Base-by-base conservation (phyloP, 1,140 invertebrate species). In the Manduca sexta region DNA sequence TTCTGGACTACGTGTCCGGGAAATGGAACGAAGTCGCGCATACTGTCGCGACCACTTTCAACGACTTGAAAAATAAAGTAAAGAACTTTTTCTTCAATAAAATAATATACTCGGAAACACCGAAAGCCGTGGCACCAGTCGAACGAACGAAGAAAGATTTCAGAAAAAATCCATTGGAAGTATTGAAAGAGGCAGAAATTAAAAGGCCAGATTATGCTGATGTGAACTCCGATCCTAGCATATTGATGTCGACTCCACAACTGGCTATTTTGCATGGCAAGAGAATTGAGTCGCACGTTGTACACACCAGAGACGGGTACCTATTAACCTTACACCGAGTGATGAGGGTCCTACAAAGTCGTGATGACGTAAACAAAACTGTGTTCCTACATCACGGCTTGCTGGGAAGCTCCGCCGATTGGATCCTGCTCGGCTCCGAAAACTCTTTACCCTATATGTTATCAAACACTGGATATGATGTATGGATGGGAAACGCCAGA, bases 341-440 rank as follows among this genome's bases (percentile, higher is more conserved):
- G 53, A 88, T 88, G 13, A 79, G 59, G 43, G 73, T 60, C 14
- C 21, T 11, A 18, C 33, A 6, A 3, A 30, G 3, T 15, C 13
- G 26, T 10, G n/a, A 16, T 7, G 12, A 7, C 15, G 56, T 57
- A 5, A 49, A 74, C 26, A 29, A 52, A 35, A 69, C 70, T 37
- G 88, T 93, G 5, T 87, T 92, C 30, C 69, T 94, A 1, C 93
- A 94, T 66, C 94, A 95, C 71, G 94, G 94, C 1, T 79, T 95
- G 5, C 71, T 94, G 0, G 90, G 89, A 2, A 92, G 91, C 62
- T 93, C 93, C 1, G 89, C 90, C 0, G 92, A 93, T 75, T 96
- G 90, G 89, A 88, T 95, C 13, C 74, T 93, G 12, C 88, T 90
- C 54, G 91, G 91, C 13, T 86, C 88, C 3, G 74, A 89, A 41